These are phyloP conservation scores for Lasiurus borealis DNA, from an alignment of 2,113 vertebrate genomes.

Conservation along the genomic window DNA sequence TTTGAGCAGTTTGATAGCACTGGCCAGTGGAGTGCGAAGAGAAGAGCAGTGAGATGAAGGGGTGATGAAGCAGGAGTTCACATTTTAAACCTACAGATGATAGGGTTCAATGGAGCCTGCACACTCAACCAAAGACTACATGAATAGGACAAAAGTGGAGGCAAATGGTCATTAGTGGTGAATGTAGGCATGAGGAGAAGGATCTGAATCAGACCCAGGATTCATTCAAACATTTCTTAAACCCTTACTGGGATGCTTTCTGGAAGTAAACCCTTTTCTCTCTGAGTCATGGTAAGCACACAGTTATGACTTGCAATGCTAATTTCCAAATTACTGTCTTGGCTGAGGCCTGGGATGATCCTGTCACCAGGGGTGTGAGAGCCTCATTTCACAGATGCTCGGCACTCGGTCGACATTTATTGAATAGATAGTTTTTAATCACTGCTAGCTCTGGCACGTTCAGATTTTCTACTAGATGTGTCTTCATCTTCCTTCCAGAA, in stretches of 20 bases:
- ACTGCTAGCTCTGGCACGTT: neutral
- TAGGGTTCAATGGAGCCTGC: neutral
- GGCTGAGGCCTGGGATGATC: neutral
- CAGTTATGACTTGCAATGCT: neutral
- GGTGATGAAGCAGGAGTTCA: neutral
- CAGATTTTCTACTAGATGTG: neutral
- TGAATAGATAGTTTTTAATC: neutral
- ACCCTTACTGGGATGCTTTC: neutral
- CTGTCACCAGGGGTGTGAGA: neutral
- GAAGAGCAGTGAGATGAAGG: neutral
- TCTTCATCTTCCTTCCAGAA: neutral
- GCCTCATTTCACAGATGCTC: neutral
- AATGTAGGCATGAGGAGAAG: neutral
- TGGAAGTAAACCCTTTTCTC: neutral
- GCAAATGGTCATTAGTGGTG: neutral
- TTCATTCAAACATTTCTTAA: neutral
- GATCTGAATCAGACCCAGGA: neutral
- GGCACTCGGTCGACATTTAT: neutral
- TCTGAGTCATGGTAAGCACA: neutral
- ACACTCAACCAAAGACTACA: neutral
- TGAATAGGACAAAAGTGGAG: neutral
- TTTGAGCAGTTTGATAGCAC: neutral
- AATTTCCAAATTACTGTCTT: neutral
- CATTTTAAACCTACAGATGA: neutral
- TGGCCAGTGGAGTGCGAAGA: neutral